These are phyloP conservation scores for Zygogramma bicolorata DNA, from an alignment of 2,888 invertebrate genomes.

Conservation along the genomic window DNA sequence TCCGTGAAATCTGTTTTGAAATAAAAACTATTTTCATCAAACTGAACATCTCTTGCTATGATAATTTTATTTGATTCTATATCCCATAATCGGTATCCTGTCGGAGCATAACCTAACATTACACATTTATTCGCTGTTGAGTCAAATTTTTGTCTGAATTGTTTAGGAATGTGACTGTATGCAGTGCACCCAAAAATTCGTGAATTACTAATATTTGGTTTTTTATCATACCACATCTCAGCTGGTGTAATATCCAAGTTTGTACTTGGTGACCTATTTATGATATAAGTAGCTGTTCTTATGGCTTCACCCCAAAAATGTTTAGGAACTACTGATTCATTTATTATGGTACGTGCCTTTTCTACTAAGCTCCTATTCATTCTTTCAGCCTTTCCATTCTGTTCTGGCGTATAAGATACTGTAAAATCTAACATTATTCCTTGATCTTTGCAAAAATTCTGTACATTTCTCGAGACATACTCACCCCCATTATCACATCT, in stretches of 20 bases:
- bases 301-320: slow-evolving; percentile 38
- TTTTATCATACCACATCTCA: slow-evolving; percentile 34
- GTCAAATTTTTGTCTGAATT: slow-evolving; percentile 38
- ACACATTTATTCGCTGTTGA: slow-evolving; percentile 23
- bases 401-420: too few species aligned
- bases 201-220: slow-evolving; percentile 29
- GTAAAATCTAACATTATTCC: too few species aligned
- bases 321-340: slow-evolving; percentile 22
- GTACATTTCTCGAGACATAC: too few species aligned
- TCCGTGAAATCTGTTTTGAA: slow-evolving; percentile 14
- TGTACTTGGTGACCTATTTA: slow-evolving; percentile 22
- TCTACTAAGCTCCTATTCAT: too few species aligned
- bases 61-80: slow-evolving; percentile 14
- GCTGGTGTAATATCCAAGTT: slow-evolving; percentile 21
- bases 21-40: slow-evolving; percentile 26
- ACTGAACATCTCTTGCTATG: slow-evolving; percentile 23
- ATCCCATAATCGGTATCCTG: slow-evolving; percentile 25
- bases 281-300: slow-evolving; percentile 27
- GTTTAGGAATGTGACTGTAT: slow-evolving; percentile 27
- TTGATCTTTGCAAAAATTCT: too few species aligned
- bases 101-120: slow-evolving; percentile 25
- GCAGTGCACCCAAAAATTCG: slow-evolving; percentile 31
- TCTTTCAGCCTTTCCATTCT: too few species aligned
- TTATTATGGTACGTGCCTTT: slow-evolving; percentile 18
- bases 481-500: too few species aligned